Evolutionary conservation across 2,113 vertebrate species (phyloP).

Genomic region (Motacilla alba): DNA sequence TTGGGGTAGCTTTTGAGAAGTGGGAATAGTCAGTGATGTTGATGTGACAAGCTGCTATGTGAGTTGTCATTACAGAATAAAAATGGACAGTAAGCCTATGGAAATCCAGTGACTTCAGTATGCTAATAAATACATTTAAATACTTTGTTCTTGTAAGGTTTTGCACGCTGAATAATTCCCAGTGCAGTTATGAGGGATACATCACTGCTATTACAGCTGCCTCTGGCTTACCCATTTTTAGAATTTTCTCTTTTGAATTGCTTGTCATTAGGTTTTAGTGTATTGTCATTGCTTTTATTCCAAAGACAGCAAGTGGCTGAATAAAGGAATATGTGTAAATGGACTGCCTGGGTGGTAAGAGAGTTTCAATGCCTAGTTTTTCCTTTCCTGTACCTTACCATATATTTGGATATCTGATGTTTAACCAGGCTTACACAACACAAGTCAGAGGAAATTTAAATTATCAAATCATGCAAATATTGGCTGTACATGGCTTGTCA

Average conservation of each 20-base stretch:
- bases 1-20: neutral
- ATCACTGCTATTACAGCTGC: neutral
- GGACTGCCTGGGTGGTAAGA: neutral
- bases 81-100: neutral
- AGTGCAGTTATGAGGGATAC: neutral
- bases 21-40: neutral
- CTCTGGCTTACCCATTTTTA: neutral
- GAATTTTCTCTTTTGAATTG: neutral
- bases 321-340: neutral
- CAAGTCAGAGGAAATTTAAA: neutral
- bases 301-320: neutral
- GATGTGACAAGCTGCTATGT: neutral
- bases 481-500: neutral
- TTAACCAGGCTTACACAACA: neutral
- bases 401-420: neutral
- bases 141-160: neutral
- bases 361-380: neutral
- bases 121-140: neutral
- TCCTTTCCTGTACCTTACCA: neutral
- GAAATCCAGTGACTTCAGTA: neutral
- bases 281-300: neutral
- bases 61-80: neutral
- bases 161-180: neutral
- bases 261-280: neutral
- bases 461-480: neutral